Conservation (phyloP, 2,797 vertebrate species). For the Diceros bicornis region DNA sequence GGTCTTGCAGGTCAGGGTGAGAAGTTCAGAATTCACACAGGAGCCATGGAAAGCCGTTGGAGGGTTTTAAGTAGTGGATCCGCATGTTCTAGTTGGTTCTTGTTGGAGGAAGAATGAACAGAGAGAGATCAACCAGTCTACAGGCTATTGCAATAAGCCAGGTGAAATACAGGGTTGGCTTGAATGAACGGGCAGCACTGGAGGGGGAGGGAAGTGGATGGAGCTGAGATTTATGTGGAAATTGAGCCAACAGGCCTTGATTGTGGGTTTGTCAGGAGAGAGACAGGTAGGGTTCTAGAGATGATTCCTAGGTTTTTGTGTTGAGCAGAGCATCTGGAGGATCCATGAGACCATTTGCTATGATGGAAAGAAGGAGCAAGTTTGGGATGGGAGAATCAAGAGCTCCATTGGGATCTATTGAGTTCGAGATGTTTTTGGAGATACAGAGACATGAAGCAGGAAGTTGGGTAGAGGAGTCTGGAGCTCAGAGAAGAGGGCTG, state of each 20-base stretch:
- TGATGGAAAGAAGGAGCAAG: not conserved
- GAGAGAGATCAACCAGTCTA: not conserved
- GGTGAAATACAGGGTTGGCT: not conserved
- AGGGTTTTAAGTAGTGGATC: not conserved
- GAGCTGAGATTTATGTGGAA: not conserved
- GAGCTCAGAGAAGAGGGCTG: constrained; percentile 76
- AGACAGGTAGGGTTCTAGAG: too few relatives aligned
- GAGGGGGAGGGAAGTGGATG: not conserved
- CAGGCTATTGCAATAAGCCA: not conserved
- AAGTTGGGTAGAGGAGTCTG: constrained; percentile 69
- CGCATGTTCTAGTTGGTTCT: not conserved
- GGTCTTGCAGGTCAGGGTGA: not conserved
- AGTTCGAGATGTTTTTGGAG: constrained; percentile 44
- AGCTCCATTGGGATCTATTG: not conserved
- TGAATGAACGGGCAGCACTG: not conserved
- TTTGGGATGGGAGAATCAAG: not conserved
- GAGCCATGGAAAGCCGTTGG: not conserved
- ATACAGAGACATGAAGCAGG: constrained; percentile 59
- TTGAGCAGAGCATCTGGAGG: not conserved
- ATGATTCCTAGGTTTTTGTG: not conserved
- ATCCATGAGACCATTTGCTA: not conserved
- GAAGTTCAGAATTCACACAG: not conserved
- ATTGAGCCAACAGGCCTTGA: not conserved
- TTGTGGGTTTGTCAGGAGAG: not conserved
- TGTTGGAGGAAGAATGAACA: not conserved